Percentiles rank a stretch among this genome's conserved stretches.
phyloP scores from a whole-genome alignment of 2,797 vertebrate genomes.

The Clarias pachynema region DNA sequence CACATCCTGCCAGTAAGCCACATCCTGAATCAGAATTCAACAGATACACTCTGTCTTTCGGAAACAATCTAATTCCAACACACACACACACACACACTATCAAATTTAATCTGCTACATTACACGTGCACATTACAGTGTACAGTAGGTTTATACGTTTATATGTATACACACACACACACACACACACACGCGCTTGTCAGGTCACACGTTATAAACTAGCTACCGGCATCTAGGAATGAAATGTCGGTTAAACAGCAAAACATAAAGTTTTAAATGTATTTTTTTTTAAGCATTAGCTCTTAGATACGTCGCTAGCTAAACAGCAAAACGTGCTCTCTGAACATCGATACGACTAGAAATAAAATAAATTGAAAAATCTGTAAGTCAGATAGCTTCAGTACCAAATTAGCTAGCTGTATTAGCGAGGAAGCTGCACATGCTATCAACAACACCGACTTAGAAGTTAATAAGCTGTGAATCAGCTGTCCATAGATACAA shows the following conservation, averaged over 20 bases:
- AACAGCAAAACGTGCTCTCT: background rate
- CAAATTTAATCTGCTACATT: background rate
- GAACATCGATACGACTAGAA: background rate
- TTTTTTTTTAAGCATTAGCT: background rate
- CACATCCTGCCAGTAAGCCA: conserved; percentile 34
- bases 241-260: background rate
- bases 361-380: background rate
- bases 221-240: background rate
- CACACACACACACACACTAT: conserved; percentile 45
- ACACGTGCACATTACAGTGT: too few relatives aligned
- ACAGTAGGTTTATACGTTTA: too few relatives aligned
- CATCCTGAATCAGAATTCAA: conserved; percentile 44
- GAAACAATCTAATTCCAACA: background rate
- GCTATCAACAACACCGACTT: background rate
- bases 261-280: background rate
- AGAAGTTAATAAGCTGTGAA: too few relatives aligned
- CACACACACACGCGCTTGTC: background rate
- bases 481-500: background rate
- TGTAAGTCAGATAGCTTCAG: background rate
- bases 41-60: background rate
- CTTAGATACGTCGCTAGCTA: background rate
- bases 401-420: background rate
- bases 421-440: background rate
- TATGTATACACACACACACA: background rate
- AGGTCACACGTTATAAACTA: background rate